Conservation (phyloP, 1,140 invertebrate genomes). For the Pseudomyrmex cubaensis region DNA sequence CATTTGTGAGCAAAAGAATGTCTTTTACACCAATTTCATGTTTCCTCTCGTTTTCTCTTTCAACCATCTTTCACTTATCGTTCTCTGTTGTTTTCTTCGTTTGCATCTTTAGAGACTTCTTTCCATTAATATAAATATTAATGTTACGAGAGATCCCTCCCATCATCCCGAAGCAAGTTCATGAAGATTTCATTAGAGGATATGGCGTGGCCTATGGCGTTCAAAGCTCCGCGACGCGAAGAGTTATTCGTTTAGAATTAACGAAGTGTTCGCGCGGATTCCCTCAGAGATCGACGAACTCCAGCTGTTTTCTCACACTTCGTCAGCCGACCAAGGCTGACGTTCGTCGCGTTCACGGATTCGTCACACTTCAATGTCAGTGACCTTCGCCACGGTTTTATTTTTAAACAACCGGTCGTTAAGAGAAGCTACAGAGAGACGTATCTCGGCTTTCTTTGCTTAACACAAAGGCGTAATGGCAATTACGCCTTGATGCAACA, state of each 20-base stretch:
- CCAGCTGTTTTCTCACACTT: slow-evolving; percentile 64
- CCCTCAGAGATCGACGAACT: slow-evolving; percentile 66
- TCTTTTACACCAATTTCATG: no score
- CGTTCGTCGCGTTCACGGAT: slow-evolving; percentile 64
- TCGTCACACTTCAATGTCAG: slow-evolving; percentile 67
- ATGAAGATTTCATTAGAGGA: not conserved
- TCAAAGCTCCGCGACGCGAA: not conserved
- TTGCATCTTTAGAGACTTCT: no score
- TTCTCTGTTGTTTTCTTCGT: no score
- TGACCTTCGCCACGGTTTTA: slow-evolving; percentile 66
- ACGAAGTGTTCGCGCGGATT: slow-evolving; percentile 51
- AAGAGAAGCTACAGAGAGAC: not conserved
- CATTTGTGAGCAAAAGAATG: not conserved
- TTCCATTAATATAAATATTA: no score
- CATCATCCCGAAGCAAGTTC: not conserved
- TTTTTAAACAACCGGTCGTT: slow-evolving; percentile 68
- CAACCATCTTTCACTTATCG: no score
- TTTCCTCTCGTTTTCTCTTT: no score
- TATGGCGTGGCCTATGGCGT: not conserved
- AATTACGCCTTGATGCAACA: slow-evolving; percentile 51
- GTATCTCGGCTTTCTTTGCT: slow-evolving; percentile 57
- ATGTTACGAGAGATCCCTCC: no score
- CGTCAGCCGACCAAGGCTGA: slow-evolving; percentile 64
- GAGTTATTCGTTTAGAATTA: slow-evolving; percentile 53
- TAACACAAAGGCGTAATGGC: slow-evolving; percentile 42